phyloP scores from a whole-genome alignment of 2,797 vertebrate genomes.

The Crocodylus rhombifer region DNA sequence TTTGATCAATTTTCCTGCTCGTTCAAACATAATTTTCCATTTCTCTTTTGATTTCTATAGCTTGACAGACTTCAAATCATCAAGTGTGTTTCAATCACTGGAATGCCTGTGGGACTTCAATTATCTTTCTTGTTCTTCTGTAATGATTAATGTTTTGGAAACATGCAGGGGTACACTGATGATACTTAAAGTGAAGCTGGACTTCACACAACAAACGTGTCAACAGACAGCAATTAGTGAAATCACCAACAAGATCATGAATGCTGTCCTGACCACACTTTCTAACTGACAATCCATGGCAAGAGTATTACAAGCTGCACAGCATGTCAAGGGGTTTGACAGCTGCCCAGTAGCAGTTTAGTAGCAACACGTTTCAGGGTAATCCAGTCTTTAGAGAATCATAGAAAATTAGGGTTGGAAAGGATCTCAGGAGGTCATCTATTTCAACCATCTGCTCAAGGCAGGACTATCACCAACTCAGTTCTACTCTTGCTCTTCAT shows the following conservation, averaged over 20 bases:
- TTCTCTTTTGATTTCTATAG: constrained; percentile 46
- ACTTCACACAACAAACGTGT: accelerated
- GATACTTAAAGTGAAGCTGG: background rate
- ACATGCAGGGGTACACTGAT: background rate
- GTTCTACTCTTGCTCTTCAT: background rate
- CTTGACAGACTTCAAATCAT: constrained; percentile 18
- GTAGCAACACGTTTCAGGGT: background rate
- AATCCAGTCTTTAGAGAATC: background rate
- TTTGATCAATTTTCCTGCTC: constrained; percentile 17
- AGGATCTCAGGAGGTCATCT: too few species aligned
- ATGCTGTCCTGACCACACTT: background rate
- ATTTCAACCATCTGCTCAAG: too few species aligned
- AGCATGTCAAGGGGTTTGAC: background rate
- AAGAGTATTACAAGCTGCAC: background rate
- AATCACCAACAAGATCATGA: constrained; percentile 52
- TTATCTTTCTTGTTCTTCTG: constrained; percentile 44
- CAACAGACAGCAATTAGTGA: constrained; percentile 43
- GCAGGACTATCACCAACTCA: too few species aligned
- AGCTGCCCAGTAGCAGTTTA: background rate
- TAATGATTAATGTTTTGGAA: constrained; percentile 61
- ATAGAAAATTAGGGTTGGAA: background rate
- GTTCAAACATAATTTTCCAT: constrained; percentile 38
- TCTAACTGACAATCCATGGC: constrained; percentile 4
- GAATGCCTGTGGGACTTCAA: constrained; percentile 55
- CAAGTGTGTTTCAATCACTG: constrained; percentile 5